A percentile compares a stretch with the other conserved stretches of the same genome.
Conservation (phyloP, 2,113 vertebrate genomes). For the Sialia sialis region DNA sequence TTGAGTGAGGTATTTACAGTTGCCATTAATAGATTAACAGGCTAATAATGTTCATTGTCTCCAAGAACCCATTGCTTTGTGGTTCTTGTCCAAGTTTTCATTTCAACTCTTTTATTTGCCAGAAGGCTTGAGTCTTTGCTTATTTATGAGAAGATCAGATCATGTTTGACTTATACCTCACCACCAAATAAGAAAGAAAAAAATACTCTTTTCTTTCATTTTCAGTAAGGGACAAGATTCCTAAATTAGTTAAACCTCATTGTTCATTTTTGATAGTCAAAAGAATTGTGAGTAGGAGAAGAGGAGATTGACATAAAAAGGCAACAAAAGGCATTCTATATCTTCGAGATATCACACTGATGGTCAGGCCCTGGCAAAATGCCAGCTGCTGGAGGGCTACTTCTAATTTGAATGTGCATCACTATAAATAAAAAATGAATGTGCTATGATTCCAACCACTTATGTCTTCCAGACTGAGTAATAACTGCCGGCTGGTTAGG, state of each 20-base stretch:
- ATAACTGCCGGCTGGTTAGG: conserved; percentile 59
- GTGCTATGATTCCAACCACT: conserved; percentile 36
- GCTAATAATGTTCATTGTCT: neutral
- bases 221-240: neutral
- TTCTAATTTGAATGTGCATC: conserved; percentile 28
- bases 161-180: neutral
- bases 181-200: neutral
- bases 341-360: conserved; percentile 22
- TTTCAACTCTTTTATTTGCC: neutral
- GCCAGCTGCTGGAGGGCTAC: conserved; percentile 37
- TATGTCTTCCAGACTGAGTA: conserved; percentile 56
- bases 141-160: neutral
- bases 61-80: neutral
- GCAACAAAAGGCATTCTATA: neutral
- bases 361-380: conserved; percentile 25
- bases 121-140: neutral
- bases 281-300: neutral
- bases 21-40: conserved; percentile 1
- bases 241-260: neutral
- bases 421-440: conserved; percentile 60
- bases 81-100: neutral
- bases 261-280: neutral
- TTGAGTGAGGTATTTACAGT: conserved; percentile 9
- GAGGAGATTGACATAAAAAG: neutral
- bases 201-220: neutral